Evolutionary conservation across 1,140 invertebrate species (phyloP), one percentile per base, ranked within the genome.

Genomic region (Drosophila erecta): DNA sequence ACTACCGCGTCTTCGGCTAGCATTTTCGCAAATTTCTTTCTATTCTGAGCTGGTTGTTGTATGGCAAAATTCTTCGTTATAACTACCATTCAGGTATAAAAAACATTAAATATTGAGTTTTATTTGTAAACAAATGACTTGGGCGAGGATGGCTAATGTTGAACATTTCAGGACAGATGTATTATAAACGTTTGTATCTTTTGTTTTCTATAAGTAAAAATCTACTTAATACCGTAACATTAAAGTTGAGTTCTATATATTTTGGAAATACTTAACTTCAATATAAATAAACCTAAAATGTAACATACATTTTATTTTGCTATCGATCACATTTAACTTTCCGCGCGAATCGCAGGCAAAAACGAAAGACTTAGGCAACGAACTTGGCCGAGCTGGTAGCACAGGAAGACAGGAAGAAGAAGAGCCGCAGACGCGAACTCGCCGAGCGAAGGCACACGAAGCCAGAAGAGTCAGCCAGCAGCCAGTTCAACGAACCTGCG

Each of bases 401-500:
- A 43, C 46, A 41, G 49, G 62, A 37, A 67, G 64, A 49, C 17
- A 44, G 57, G 43, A 60, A 61, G 33, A 33, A 35, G 44, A 55
- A 40, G 30, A 50, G 46, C 11, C 49, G 61, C 44, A 37, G 44
- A 43, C 51, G 56, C 37, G 41, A 64, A 51, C 40, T 35, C 22
- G 30, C 11, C 27, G 50, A 65, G 43, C 30, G 40, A 43, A 46
- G 47, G 59, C 50, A 27, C 37, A 57, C 61, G 73, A 15, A 55
- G 27, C n/a, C 46, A 49, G 12, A 58, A 61, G 60, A 67, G 60
- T 24, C 30, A 30, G 30, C 49, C 49, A 49, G 57, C 56, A 57
- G 66, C 66, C 76, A 85, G 90, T 92, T 92, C 90, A 92, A 87
- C 90, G 90, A 92, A 91, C 90, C 83, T 81, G 81, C 89, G 79